These are phyloP conservation scores for Ptilonorhynchus violaceus DNA, from an alignment of 2,113 vertebrate genomes.

Conservation along the genomic window DNA sequence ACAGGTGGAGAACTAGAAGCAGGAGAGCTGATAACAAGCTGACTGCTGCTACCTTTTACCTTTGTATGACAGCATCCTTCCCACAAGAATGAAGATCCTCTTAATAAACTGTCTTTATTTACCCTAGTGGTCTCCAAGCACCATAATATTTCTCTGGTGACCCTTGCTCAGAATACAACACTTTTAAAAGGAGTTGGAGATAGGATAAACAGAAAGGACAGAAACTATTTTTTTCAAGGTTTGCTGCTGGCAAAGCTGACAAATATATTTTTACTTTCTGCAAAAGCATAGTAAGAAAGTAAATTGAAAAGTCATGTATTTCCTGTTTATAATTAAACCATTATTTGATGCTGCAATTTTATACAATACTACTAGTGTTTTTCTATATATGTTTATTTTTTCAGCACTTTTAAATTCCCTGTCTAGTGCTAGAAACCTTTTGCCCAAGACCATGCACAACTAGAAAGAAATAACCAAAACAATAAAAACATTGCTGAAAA, in stretches of 20 bases:
- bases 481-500: neutral
- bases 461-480: neutral
- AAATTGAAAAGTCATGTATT: neutral
- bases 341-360: neutral
- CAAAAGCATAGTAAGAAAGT: neutral
- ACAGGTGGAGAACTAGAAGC: neutral
- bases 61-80: neutral
- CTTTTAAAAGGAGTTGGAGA: neutral
- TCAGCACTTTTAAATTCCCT: neutral
- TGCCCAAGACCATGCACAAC: neutral
- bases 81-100: neutral
- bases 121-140: neutral
- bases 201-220: neutral
- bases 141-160: neutral
- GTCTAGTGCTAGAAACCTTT: neutral
- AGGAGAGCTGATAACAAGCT: neutral
- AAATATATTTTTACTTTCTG: neutral
- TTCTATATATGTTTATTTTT: neutral
- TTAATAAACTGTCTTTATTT: neutral
- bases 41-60: neutral
- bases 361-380: neutral
- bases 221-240: neutral
- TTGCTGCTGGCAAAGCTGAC: neutral
- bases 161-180: neutral
- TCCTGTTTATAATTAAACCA: neutral